Percentiles rank a stretch among this genome's conserved stretches.
These are phyloP conservation scores for Chiroxiphia lanceolata DNA, from an alignment of 2,797 vertebrate genomes.

Conservation along the genomic window DNA sequence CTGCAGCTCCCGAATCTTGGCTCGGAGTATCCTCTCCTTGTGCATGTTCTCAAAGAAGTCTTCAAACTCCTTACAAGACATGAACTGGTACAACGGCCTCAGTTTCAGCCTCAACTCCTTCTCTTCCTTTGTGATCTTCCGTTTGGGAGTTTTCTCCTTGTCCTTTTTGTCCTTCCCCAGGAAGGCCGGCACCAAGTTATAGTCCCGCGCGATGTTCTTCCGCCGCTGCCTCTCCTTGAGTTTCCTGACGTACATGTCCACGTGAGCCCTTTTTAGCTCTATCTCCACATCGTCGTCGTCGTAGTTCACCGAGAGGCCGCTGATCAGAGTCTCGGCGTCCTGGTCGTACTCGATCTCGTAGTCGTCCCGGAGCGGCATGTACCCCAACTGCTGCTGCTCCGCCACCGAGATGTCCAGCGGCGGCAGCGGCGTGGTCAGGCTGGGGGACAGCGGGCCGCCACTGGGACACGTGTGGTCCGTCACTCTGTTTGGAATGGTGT, in stretches of 20 bases:
- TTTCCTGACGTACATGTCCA: constrained; percentile 98
- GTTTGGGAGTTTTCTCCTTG: constrained; percentile 83
- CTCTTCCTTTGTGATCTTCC: constrained; percentile 95
- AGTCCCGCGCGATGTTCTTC: constrained; percentile 95
- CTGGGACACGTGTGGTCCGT: constrained; percentile 96
- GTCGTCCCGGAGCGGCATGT: constrained; percentile 97
- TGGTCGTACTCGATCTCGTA: constrained; percentile 98
- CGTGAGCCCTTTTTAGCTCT: constrained; percentile 93
- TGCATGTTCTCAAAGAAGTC: constrained; percentile 97
- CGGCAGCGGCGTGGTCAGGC: constrained; percentile 91
- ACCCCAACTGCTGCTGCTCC: constrained; percentile 96
- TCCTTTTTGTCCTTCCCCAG: constrained; percentile 92
- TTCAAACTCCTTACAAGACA: constrained; percentile 94
- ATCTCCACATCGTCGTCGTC: constrained; percentile 97
- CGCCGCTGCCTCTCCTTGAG: constrained; percentile 91
- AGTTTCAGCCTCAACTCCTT: constrained; percentile 89
- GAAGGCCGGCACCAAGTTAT: constrained; percentile 91
- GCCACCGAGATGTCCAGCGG: constrained; percentile 89
- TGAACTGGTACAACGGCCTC: constrained; percentile 93
- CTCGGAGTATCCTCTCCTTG: constrained; percentile 89
- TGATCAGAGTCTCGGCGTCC: constrained; percentile 95
- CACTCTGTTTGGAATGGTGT: constrained; percentile 95
- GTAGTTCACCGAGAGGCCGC: constrained; percentile 94
- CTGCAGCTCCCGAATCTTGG: constrained; percentile 95
- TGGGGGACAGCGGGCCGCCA: constrained; percentile 90